These are phyloP conservation scores for Megaceryle alcyon DNA, from an alignment of 2,797 vertebrate species.

Conservation along the genomic window DNA sequence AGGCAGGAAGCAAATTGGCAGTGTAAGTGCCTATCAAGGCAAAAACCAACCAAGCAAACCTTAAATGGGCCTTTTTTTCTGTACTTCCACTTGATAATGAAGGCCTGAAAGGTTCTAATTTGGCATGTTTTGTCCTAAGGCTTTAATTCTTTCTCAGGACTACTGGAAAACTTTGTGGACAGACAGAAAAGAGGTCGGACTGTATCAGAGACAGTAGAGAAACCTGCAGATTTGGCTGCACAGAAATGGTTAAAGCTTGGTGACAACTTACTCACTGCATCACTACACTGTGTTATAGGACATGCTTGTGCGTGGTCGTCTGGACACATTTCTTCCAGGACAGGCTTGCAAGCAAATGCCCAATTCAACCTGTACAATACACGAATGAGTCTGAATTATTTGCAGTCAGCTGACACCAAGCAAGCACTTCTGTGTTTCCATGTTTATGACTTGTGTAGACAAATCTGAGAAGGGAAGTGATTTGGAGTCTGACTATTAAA, in stretches of 20 bases:
- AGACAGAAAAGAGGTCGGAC: not conserved
- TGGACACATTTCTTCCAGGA: not conserved
- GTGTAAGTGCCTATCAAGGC: not conserved
- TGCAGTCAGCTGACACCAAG: not conserved
- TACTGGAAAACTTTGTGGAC: not conserved
- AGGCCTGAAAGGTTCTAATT: not conserved
- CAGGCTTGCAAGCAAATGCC: not conserved
- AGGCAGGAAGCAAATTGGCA: not conserved
- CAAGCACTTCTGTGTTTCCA: not conserved
- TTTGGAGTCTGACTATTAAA: not conserved
- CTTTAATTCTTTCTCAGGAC: not conserved
- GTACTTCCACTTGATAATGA: not conserved
- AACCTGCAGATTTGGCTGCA: not conserved
- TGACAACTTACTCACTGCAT: not conserved
- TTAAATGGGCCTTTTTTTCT: not conserved
- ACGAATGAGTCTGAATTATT: not conserved
- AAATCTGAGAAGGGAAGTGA: not conserved
- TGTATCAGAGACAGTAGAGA: not conserved
- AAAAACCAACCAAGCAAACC: not conserved
- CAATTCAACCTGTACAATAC: not conserved
- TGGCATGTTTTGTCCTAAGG: not conserved
- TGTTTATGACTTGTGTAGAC: not conserved
- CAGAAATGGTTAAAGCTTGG: not conserved
- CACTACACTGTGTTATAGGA: fast-evolving
- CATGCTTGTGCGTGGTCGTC: not conserved